Percentiles rank a stretch among this genome's conserved stretches.
phyloP scores from a whole-genome alignment of 37 sponge, comb jelly and placozoan genomes.

The Ianthella basta region DNA sequence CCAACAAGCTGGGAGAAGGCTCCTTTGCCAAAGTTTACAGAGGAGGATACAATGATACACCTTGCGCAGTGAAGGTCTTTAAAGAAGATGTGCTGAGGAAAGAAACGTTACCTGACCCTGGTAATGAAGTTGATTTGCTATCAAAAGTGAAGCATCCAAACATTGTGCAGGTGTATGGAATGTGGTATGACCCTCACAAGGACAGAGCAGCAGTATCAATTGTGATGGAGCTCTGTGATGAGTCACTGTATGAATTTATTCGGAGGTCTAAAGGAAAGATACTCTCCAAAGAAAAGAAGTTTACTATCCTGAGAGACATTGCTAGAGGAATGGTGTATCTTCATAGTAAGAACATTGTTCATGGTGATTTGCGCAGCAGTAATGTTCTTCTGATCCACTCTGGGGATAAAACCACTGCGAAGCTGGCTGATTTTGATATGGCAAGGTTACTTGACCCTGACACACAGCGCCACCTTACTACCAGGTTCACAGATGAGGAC shows the following conservation, averaged over 20 bases:
- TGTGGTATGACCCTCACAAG: background rate
- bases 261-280: background rate
- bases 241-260: background rate
- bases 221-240: constrained; percentile 27
- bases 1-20: constrained; percentile 1
- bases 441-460: background rate
- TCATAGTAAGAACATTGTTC: background rate
- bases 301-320: background rate
- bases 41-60: background rate
- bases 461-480: background rate
- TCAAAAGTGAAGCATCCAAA: background rate
- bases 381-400: background rate
- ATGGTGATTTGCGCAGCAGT: background rate
- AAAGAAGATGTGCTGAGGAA: background rate
- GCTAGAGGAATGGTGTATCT: background rate
- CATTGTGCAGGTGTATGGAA: background rate
- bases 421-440: background rate
- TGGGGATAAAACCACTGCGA: background rate
- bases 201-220: background rate
- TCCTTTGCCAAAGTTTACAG: constrained; percentile 7
- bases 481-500: background rate
- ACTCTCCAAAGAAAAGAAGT: background rate
- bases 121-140: background rate
- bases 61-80: constrained; percentile 10
- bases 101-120: too few species aligned